These are phyloP conservation scores for Hemaris fuciformis DNA, from an alignment of 2,888 invertebrate genomes.

Conservation along the genomic window DNA sequence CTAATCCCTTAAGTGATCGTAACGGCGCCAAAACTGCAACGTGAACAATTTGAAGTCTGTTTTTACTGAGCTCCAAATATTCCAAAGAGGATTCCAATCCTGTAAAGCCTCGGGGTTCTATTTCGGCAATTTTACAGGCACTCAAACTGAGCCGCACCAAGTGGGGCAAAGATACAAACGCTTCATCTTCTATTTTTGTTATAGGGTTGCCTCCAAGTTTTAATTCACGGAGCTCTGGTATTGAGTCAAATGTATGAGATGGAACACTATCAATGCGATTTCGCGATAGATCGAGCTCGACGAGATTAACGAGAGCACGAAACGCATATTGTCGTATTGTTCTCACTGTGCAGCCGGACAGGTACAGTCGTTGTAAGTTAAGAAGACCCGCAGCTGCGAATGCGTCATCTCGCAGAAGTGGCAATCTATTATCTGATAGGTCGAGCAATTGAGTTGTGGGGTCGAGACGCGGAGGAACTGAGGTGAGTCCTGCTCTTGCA, in stretches of 20 bases:
- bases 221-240: slow-evolving; percentile 88
- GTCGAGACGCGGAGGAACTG: slow-evolving; percentile 88
- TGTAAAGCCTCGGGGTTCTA: slow-evolving; percentile 86
- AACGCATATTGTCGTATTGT: slow-evolving; percentile 87
- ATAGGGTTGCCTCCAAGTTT: slow-evolving; percentile 89
- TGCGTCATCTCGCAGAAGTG: slow-evolving; percentile 85
- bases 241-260: slow-evolving; percentile 86
- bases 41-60: slow-evolving; percentile 85
- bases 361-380: slow-evolving; percentile 90
- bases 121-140: slow-evolving; percentile 85
- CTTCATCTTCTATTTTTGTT: slow-evolving; percentile 84
- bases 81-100: slow-evolving; percentile 88
- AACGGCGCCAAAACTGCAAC: slow-evolving; percentile 85
- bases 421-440: slow-evolving; percentile 87
- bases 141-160: slow-evolving; percentile 87
- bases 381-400: slow-evolving; percentile 88
- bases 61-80: slow-evolving; percentile 89
- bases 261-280: slow-evolving; percentile 87
- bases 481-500: slow-evolving; percentile 87
- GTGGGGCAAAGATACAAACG: slow-evolving; percentile 84
- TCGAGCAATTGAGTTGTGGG: slow-evolving; percentile 90
- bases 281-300: slow-evolving; percentile 90
- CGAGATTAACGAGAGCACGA: slow-evolving; percentile 88
- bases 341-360: slow-evolving; percentile 86
- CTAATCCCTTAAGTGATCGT: slow-evolving; percentile 86